A percentile compares a stretch with the other conserved stretches of the same genome.
phyloP scores from a whole-genome alignment of 23 tunicate genomes.

The Trididemnum nubilum region DNA sequence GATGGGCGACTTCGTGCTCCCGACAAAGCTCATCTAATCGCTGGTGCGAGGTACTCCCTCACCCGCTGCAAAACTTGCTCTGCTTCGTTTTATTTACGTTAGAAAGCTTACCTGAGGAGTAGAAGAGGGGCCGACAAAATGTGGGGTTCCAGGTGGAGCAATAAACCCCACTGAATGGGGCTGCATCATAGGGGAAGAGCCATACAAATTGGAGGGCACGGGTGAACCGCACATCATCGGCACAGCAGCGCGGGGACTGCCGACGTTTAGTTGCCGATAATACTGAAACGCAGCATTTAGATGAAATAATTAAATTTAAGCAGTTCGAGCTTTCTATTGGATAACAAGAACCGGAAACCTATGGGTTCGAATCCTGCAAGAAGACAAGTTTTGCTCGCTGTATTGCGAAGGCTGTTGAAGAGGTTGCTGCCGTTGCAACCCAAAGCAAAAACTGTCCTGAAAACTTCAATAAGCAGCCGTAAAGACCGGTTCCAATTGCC shows the following conservation, averaged over 20 bases:
- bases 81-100: neutral
- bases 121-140: neutral
- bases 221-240: slow-evolving; percentile 1
- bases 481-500: too few relatives aligned
- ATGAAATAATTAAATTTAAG: neutral
- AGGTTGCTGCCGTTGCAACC: neutral
- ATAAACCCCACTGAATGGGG: slow-evolving; percentile 15
- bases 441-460: neutral
- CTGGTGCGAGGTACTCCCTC: too few relatives aligned
- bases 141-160: neutral
- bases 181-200: slow-evolving; percentile 12
- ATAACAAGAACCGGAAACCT: too few relatives aligned
- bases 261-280: slow-evolving; percentile 39
- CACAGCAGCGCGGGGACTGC: slow-evolving; percentile 3
- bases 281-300: slow-evolving; percentile 5
- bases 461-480: neutral
- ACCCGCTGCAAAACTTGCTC: too few relatives aligned
- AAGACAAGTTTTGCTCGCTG: too few relatives aligned
- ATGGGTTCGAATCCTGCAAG: too few relatives aligned
- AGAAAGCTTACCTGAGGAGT: slow-evolving; percentile 8
- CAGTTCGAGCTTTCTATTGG: too few relatives aligned
- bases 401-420: too few relatives aligned
- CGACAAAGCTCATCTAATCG: neutral
- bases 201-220: neutral
- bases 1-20: neutral